A percentile compares a stretch with the other conserved stretches of the same genome.
These are phyloP conservation scores for Bactericera cockerelli DNA, from an alignment of 1,140 invertebrate species.

Conservation along the genomic window DNA sequence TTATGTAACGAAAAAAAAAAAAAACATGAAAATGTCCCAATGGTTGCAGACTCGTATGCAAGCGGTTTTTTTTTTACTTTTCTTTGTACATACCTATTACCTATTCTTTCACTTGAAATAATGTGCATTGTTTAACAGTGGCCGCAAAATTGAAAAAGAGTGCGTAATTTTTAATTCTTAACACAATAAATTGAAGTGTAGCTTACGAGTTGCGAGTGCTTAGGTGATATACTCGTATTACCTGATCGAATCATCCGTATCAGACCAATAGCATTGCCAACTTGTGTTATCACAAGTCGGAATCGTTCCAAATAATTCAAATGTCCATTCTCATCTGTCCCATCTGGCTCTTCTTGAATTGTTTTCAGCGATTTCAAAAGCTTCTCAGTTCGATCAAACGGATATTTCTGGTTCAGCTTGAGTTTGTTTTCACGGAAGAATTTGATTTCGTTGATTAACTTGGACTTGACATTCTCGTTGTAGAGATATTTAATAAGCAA, in stretches of 20 bases:
- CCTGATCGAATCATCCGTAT: constrained; percentile 88
- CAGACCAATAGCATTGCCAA: constrained; percentile 94
- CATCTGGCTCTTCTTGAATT: constrained; percentile 48
- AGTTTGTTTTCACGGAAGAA: constrained; percentile 44
- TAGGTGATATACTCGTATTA: not conserved
- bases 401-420: constrained; percentile 43
- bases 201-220: too few species aligned
- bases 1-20: too few species aligned
- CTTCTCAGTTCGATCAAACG: constrained; percentile 83
- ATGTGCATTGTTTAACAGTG: too few species aligned
- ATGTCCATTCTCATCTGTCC: constrained; percentile 33
- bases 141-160: too few species aligned
- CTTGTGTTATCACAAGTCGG: constrained; percentile 77
- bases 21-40: too few species aligned
- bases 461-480: constrained; percentile 95
- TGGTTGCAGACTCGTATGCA: too few species aligned
- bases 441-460: constrained; percentile 77
- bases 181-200: too few species aligned
- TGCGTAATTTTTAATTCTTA: too few species aligned
- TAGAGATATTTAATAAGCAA: constrained; percentile 95
- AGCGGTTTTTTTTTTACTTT: too few species aligned
- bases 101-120: too few species aligned
- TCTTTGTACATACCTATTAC: too few species aligned
- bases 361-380: constrained; percentile 87
- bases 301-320: constrained; percentile 79